phyloP scores from a whole-genome alignment of 1,140 invertebrate genomes.

The Helicorthomorpha holstii region DNA sequence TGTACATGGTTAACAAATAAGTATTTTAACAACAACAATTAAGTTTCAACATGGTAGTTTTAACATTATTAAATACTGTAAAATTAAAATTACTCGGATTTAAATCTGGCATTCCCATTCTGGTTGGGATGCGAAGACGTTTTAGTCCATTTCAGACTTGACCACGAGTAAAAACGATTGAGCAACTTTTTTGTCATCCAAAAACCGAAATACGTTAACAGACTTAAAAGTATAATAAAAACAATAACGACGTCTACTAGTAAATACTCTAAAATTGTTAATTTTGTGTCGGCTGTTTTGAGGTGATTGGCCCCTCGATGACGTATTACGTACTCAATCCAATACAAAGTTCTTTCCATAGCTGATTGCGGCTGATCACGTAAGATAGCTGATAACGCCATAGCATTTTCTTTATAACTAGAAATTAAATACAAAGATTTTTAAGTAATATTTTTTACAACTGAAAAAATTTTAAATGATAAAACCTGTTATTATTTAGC shows the following conservation, averaged over 20 bases:
- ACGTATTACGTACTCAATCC: slow-evolving; percentile 15
- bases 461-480: background rate
- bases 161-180: too few relatives aligned
- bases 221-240: background rate
- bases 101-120: too few relatives aligned
- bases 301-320: slow-evolving; percentile 8
- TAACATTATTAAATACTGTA: too few relatives aligned
- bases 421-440: background rate
- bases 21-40: too few relatives aligned
- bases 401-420: slow-evolving; percentile 30
- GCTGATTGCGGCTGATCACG: slow-evolving; percentile 15
- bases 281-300: slow-evolving; percentile 1
- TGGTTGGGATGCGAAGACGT: too few relatives aligned
- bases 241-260: background rate
- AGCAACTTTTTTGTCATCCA: too few relatives aligned
- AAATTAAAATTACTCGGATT: too few relatives aligned
- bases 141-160: too few relatives aligned
- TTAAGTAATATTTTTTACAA: background rate
- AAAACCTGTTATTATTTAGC: slow-evolving; percentile 4
- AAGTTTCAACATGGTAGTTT: too few relatives aligned
- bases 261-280: background rate
- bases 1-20: too few relatives aligned
- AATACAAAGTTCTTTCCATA: slow-evolving; percentile 12
- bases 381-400: slow-evolving; percentile 35
- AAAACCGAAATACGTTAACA: background rate